Evolutionary conservation across 2,113 vertebrate species (phyloP).

Genomic region (Rynchops niger): DNA sequence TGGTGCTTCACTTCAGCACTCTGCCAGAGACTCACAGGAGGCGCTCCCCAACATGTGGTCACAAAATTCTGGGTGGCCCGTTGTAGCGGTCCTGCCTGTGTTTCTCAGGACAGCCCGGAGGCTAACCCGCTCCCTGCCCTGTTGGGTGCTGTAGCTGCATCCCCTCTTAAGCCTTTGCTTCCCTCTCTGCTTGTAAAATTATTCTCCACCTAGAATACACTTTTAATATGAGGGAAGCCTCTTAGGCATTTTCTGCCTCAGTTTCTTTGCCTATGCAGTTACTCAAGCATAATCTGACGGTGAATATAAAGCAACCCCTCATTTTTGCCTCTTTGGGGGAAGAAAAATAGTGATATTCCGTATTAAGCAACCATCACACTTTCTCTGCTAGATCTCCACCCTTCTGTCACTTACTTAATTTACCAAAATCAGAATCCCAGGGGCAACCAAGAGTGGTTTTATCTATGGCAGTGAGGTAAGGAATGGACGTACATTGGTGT

Average conservation of each 20-base stretch:
- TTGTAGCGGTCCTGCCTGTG: background rate
- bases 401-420: background rate
- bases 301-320: background rate
- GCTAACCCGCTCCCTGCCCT: background rate
- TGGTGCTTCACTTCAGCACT: background rate
- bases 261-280: background rate
- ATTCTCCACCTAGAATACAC: background rate
- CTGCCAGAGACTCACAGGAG: background rate
- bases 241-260: background rate
- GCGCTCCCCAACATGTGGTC: background rate
- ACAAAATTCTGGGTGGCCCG: background rate
- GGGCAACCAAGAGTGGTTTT: background rate
- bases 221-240: background rate
- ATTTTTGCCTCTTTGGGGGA: background rate
- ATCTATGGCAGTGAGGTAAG: background rate
- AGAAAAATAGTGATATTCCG: background rate
- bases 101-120: accelerated
- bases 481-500: background rate
- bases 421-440: background rate
- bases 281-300: background rate
- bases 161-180: background rate
- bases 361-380: background rate
- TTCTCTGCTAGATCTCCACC: background rate
- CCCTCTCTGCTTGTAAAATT: background rate
- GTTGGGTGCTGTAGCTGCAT: background rate